Evolutionary conservation across 1,140 invertebrate genomes (phyloP).

Genomic region (Onthophagus taurus): DNA sequence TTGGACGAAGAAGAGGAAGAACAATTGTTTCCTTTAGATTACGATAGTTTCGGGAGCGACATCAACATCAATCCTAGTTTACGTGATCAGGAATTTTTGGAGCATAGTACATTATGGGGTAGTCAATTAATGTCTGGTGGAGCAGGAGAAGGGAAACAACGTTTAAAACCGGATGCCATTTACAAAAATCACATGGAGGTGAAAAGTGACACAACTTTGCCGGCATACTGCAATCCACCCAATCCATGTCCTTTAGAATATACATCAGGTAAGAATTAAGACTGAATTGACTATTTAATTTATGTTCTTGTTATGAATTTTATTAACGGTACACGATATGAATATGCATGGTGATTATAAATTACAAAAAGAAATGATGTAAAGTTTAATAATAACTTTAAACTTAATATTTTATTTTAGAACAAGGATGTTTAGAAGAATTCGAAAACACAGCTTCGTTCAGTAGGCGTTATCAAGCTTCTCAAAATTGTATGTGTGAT

Average conservation of each 20-base stretch:
- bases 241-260: conserved; percentile 94
- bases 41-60: conserved; percentile 48
- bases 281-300: too few species aligned
- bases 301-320: too few species aligned
- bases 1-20: conserved; percentile 15
- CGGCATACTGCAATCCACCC: conserved; percentile 97
- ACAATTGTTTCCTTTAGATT: conserved; percentile 45
- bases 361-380: not conserved
- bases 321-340: too few species aligned
- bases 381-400: too few species aligned
- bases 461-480: conserved; percentile 86
- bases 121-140: conserved; percentile 70
- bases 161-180: conserved; percentile 48
- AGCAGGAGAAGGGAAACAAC: conserved; percentile 63
- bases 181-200: conserved; percentile 57
- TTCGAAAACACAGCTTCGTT: conserved; percentile 95
- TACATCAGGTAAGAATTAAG: too few species aligned
- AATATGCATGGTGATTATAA: not conserved
- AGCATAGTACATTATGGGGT: conserved; percentile 80
- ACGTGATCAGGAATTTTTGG: conserved; percentile 81
- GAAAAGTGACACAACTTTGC: conserved; percentile 85
- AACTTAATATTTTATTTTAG: conserved; percentile 8
- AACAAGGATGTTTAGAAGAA: conserved; percentile 68
- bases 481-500: conserved; percentile 96
- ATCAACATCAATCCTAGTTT: conserved; percentile 60